Evolutionary conservation across 2,888 invertebrate genomes (phyloP).

Genomic region (Drosophila seclusa): DNA sequence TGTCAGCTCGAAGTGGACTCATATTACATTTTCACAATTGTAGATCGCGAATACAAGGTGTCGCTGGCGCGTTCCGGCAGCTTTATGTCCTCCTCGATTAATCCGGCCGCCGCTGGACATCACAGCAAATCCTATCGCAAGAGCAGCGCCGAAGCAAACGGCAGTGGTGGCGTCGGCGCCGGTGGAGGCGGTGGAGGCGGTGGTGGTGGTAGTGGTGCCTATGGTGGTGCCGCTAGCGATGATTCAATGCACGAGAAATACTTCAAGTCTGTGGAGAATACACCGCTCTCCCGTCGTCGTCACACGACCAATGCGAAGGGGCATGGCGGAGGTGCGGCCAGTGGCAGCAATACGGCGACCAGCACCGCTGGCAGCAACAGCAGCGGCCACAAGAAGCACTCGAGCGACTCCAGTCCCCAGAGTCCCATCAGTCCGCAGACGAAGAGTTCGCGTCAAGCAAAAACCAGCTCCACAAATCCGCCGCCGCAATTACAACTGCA

Average conservation of each 20-base stretch:
- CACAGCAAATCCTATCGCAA: conserved; percentile 83
- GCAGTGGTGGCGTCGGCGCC: conserved; percentile 46
- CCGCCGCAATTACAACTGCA: conserved; percentile 31
- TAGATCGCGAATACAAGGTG: conserved; percentile 80
- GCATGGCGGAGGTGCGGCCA: conserved; percentile 58
- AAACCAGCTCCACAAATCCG: conserved; percentile 68
- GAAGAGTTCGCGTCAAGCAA: conserved; percentile 70
- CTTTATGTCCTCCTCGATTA: conserved; percentile 84
- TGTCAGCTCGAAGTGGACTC: neutral
- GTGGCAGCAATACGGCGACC: conserved; percentile 71
- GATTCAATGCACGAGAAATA: conserved; percentile 94
- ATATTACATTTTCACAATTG: neutral
- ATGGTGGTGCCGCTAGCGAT: conserved; percentile 87
- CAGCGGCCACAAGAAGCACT: conserved; percentile 83
- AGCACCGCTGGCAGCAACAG: conserved; percentile 77
- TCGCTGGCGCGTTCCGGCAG: conserved; percentile 84
- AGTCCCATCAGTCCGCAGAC: conserved; percentile 87
- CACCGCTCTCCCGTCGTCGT: conserved; percentile 87
- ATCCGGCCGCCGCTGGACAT: conserved; percentile 80
- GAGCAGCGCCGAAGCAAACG: conserved; percentile 80
- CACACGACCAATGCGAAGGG: conserved; percentile 81
- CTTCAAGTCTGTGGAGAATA: conserved; percentile 90
- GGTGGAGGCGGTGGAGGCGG: conserved; percentile 42
- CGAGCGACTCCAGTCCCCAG: conserved; percentile 88
- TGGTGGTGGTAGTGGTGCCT: conserved; percentile 58